phyloP scores from a whole-genome alignment of 2,113 vertebrate species.

The Columbina picui region DNA sequence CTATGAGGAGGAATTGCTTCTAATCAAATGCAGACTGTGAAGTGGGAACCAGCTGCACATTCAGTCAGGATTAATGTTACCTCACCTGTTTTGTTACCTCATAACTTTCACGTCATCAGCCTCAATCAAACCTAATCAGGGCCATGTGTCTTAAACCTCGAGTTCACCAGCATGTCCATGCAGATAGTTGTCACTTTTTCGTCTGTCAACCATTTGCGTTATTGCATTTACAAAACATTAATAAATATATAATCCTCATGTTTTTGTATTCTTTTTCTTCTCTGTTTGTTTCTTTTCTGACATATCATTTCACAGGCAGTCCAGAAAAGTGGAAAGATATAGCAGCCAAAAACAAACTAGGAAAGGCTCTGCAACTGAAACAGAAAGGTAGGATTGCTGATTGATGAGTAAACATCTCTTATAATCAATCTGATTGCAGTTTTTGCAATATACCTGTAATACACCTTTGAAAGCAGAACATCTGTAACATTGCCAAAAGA shows the following conservation, averaged over 20 bases:
- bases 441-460: background rate
- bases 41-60: background rate
- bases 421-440: background rate
- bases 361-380: constrained; percentile 84
- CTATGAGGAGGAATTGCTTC: background rate
- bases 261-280: constrained; percentile 67
- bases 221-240: background rate
- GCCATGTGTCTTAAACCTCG: background rate
- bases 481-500: background rate
- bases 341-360: constrained; percentile 88
- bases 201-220: constrained; percentile 39
- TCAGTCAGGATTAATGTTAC: background rate
- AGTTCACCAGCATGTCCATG: constrained; percentile 9
- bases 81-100: background rate
- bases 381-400: constrained; percentile 87
- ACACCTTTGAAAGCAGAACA: accelerated
- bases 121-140: background rate
- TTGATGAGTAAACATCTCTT: background rate
- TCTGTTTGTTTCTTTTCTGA: constrained; percentile 74
- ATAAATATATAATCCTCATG: constrained; percentile 65
- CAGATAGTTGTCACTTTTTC: constrained; percentile 26
- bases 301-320: constrained; percentile 85
- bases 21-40: background rate
- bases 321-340: constrained; percentile 89
- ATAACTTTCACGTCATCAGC: background rate